phyloP scores from a whole-genome alignment of 2,888 invertebrate species.

The Tethea ocularis region DNA sequence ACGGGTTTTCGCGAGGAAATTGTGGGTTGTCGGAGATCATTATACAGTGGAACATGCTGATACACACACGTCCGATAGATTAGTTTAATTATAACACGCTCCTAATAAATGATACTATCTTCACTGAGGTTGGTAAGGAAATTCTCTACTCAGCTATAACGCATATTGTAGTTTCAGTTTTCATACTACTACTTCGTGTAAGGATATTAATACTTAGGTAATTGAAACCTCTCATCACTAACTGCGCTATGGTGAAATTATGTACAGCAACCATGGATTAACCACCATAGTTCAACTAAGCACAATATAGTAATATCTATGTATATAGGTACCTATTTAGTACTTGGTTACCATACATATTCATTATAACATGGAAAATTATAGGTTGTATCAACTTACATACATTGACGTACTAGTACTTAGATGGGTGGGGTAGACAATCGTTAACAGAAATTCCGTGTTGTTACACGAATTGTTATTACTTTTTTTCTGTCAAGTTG shows the following conservation, averaged over 20 bases:
- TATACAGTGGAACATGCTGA: slow-evolving; percentile 46
- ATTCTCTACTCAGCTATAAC: slow-evolving; percentile 5
- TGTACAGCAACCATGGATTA: neutral
- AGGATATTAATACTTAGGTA: neutral
- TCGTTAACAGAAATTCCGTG: too few species aligned
- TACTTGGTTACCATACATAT: too few species aligned
- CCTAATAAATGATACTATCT: slow-evolving; percentile 55
- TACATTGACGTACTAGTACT: too few species aligned
- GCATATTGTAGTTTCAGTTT: neutral
- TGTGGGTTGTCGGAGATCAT: slow-evolving; percentile 33
- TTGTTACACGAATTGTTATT: too few species aligned
- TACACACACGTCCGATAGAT: slow-evolving; percentile 63
- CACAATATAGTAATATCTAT: neutral
- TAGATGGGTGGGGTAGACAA: too few species aligned
- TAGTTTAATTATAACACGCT: slow-evolving; percentile 67
- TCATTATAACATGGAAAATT: too few species aligned
- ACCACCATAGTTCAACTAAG: neutral
- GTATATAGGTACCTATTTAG: too few species aligned
- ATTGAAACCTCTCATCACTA: neutral
- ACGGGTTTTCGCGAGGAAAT: slow-evolving; percentile 26
- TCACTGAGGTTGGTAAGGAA: slow-evolving; percentile 34
- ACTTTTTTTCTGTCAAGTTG: too few species aligned
- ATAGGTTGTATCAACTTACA: too few species aligned
- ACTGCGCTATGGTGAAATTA: too few species aligned
- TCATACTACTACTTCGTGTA: neutral